Evolutionary conservation across 2,113 vertebrate species (phyloP).

Genomic region (Atractosteus spatula): DNA sequence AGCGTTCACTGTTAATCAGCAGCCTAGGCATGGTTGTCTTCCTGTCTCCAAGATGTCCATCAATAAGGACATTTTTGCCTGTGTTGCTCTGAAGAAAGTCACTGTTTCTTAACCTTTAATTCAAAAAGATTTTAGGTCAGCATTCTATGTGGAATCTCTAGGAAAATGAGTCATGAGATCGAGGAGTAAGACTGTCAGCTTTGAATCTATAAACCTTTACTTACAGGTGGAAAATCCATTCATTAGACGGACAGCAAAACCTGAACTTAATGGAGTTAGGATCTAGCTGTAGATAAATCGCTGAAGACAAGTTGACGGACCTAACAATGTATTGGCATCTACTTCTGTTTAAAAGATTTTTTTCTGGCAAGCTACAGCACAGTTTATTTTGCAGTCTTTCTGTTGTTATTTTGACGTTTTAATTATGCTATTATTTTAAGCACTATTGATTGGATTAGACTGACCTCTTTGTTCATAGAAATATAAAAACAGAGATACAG

Average conservation of each 20-base stretch:
- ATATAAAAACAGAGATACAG: too few relatives aligned
- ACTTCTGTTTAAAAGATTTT: not conserved
- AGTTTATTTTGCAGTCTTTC: not conserved
- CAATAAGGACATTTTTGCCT: not conserved
- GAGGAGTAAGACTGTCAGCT: not conserved
- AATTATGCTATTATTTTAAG: slow-evolving; percentile 48
- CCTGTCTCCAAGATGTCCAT: not conserved
- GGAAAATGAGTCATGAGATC: not conserved
- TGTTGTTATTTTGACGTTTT: slow-evolving; percentile 46
- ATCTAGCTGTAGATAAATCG: not conserved
- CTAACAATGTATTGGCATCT: not conserved
- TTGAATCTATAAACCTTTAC: not conserved
- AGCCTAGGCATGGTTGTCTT: not conserved
- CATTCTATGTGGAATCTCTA: not conserved
- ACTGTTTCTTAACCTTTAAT: not conserved
- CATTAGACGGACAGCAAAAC: not conserved
- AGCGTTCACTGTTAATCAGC: not conserved
- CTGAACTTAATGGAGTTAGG: not conserved
- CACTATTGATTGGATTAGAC: slow-evolving; percentile 46
- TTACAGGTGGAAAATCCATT: not conserved
- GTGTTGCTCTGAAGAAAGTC: not conserved
- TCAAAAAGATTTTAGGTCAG: not conserved
- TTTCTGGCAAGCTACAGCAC: not conserved
- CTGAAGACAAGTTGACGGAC: not conserved
- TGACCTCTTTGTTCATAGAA: too few relatives aligned